phyloP scores from a whole-genome alignment of 2,113 vertebrate genomes.

The Saccopteryx leptura region DNA sequence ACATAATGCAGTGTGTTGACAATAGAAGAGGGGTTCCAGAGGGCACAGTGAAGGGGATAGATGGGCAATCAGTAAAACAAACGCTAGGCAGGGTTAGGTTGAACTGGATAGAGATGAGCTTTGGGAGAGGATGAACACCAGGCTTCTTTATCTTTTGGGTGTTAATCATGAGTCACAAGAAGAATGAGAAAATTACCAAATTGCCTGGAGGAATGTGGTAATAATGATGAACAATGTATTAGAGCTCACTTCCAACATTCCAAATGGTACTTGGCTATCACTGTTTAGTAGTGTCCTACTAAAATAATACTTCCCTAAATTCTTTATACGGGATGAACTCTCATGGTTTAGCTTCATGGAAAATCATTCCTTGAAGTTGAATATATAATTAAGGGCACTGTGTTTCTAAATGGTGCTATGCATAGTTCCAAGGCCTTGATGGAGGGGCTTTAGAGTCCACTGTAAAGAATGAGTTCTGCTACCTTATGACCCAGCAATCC shows the following conservation, averaged over 20 bases:
- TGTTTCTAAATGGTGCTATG: background rate
- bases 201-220: background rate
- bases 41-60: background rate
- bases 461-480: background rate
- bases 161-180: background rate
- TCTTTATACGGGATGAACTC: background rate
- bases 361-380: background rate
- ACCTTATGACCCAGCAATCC: too few species aligned
- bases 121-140: background rate
- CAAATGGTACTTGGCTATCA: background rate
- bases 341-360: background rate
- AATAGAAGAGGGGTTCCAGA: background rate
- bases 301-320: conserved; percentile 6
- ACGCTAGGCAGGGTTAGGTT: background rate
- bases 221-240: background rate
- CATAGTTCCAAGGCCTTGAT: background rate
- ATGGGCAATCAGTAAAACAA: background rate
- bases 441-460: background rate
- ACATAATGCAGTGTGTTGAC: background rate
- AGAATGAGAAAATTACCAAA: conserved; percentile 3
- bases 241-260: background rate
- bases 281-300: background rate
- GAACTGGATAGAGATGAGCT: background rate
- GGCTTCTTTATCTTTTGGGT: background rate
- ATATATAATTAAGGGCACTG: background rate